Evolutionary conservation across 2,113 vertebrate genomes (phyloP).

Genomic region (Ailuropoda melanoleuca): DNA sequence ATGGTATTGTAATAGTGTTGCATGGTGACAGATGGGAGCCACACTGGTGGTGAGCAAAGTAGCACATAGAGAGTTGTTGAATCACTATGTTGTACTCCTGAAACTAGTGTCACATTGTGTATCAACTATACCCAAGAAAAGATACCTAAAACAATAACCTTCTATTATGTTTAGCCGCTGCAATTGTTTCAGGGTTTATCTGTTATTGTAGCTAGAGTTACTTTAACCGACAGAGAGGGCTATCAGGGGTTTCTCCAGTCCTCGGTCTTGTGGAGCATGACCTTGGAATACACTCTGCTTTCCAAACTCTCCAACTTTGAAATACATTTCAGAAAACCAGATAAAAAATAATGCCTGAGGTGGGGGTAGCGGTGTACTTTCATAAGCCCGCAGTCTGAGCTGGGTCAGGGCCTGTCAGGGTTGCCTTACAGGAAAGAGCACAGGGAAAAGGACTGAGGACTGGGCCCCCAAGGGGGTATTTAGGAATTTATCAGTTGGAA

Average conservation of each 20-base stretch:
- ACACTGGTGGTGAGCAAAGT: not conserved
- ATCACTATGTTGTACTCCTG: not conserved
- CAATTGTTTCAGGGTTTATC: not conserved
- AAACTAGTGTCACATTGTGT: not conserved
- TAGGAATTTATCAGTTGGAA: constrained; percentile 15
- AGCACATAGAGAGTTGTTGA: not conserved
- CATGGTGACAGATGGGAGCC: not conserved
- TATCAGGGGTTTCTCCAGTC: not conserved
- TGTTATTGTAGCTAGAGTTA: not conserved
- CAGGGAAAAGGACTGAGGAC: not conserved
- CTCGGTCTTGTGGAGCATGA: not conserved
- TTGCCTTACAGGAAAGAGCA: constrained; percentile 7
- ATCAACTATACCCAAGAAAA: not conserved
- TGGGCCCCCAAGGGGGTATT: not conserved
- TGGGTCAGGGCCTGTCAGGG: not conserved
- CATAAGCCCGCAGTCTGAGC: not conserved
- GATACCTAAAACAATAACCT: not conserved
- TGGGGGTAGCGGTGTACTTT: not conserved
- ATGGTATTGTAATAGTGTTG: not conserved
- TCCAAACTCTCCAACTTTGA: constrained; percentile 45
- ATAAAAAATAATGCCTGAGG: not conserved
- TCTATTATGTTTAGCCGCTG: not conserved
- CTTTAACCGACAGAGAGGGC: not conserved
- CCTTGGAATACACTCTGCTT: constrained; percentile 2
- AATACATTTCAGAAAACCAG: constrained; percentile 37